Conservation (phyloP, 2,888 invertebrate species). For the Protodeltote pygarga region DNA sequence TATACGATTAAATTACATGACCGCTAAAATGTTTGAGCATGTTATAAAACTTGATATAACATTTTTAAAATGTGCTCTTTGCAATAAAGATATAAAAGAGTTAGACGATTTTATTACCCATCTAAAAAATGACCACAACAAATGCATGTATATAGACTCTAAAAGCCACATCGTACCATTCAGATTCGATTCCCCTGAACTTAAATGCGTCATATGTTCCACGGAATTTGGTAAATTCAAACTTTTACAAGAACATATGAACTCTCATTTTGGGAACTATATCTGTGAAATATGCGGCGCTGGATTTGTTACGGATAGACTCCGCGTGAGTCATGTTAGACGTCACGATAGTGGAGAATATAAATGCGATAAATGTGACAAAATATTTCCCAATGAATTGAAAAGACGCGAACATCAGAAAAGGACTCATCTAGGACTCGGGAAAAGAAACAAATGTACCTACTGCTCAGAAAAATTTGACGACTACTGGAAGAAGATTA, state of each 20-base stretch:
- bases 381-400: slow-evolving; percentile 54
- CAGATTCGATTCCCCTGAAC: slow-evolving; percentile 20
- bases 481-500: slow-evolving; percentile 71
- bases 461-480: slow-evolving; percentile 66
- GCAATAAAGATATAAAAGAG: too few relatives aligned
- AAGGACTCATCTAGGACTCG: slow-evolving; percentile 48
- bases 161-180: slow-evolving; percentile 63
- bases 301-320: slow-evolving; percentile 65
- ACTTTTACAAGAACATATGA: slow-evolving; percentile 30
- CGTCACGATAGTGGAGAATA: slow-evolving; percentile 63
- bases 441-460: slow-evolving; percentile 58
- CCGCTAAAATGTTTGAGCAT: too few relatives aligned
- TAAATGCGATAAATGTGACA: slow-evolving; percentile 54
- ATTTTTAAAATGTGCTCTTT: too few relatives aligned
- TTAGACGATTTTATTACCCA: too few relatives aligned
- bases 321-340: slow-evolving; percentile 50
- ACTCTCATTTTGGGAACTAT: slow-evolving; percentile 57
- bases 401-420: slow-evolving; percentile 55
- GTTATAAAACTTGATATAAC: too few relatives aligned
- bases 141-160: slow-evolving; percentile 48
- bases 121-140: slow-evolving; percentile 52
- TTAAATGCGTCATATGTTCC: slow-evolving; percentile 25
- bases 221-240: slow-evolving; percentile 25
- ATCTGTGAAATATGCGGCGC: slow-evolving; percentile 60
- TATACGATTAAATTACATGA: too few relatives aligned